Conservation (phyloP, 2,888 invertebrate species). For the Zygogramma bicolorata region DNA sequence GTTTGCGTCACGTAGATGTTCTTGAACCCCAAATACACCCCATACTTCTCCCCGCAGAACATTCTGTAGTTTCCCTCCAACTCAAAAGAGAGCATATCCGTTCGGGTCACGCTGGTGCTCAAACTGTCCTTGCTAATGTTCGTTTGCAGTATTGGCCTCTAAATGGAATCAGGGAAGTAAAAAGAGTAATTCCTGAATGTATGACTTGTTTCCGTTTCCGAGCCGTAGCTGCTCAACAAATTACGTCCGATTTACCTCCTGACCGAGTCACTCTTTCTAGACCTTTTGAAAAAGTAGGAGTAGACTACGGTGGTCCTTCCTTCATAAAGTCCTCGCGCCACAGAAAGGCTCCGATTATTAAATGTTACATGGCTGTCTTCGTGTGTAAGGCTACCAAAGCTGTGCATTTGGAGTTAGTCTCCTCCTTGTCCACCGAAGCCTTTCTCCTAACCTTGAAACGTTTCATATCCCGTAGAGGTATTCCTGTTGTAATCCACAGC, state of each 20-base stretch:
- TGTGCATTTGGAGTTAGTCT: conserved; percentile 30
- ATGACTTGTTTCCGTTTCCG: conserved; percentile 37
- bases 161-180: conserved; percentile 31
- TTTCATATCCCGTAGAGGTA: conserved; percentile 33
- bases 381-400: conserved; percentile 30
- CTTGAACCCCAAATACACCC: background rate
- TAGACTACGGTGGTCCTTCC: conserved; percentile 45
- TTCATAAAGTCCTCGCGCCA: conserved; percentile 37
- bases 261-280: conserved; percentile 27
- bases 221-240: conserved; percentile 22
- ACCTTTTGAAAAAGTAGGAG: conserved; percentile 38
- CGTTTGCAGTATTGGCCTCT: conserved; percentile 39
- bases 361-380: conserved; percentile 31
- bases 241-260: conserved; percentile 18
- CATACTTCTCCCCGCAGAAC: background rate
- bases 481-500: conserved; percentile 18
- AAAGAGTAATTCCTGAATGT: conserved; percentile 33
- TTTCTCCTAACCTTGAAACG: conserved; percentile 29
- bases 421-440: conserved; percentile 20
- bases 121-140: conserved; percentile 37
- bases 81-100: background rate
- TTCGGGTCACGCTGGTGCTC: conserved; percentile 38
- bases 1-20: conserved; percentile 5
- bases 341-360: conserved; percentile 28
- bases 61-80: background rate